A percentile compares a stretch with the other conserved stretches of the same genome.
Evolutionary conservation across 2,113 vertebrate genomes (phyloP).

Genomic region (Gymnorhina tibicen): DNA sequence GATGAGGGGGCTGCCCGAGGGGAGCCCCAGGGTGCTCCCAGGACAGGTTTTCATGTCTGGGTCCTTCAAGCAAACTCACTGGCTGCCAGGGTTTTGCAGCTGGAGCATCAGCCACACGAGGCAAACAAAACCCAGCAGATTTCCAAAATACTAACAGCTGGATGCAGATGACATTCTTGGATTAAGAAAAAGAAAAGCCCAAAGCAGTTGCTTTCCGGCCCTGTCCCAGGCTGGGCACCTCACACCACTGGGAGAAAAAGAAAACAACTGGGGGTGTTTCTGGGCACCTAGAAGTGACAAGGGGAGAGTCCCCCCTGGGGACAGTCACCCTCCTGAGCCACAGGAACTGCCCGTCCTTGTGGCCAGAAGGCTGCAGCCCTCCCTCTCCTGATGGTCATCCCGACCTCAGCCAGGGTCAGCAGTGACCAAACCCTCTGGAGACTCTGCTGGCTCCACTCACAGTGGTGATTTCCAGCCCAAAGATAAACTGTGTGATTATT

Average conservation of each 20-base stretch:
- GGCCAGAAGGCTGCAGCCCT: background rate
- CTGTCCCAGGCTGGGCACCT: background rate
- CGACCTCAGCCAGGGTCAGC: background rate
- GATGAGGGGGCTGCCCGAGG: background rate
- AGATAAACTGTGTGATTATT: background rate
- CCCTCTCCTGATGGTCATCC: background rate
- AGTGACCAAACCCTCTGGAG: background rate
- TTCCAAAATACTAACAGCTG: slow-evolving; percentile 53
- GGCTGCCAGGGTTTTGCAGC: slow-evolving; percentile 14
- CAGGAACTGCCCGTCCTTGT: background rate
- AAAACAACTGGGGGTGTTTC: background rate
- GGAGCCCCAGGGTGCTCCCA: background rate
- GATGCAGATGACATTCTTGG: slow-evolving; percentile 22
- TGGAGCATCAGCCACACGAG: background rate
- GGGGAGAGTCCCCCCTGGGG: background rate
- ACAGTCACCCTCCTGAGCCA: background rate
- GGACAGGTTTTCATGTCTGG: background rate
- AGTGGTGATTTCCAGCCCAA: background rate
- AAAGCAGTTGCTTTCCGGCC: background rate
- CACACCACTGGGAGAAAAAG: background rate
- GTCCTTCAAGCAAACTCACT: background rate
- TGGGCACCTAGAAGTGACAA: background rate
- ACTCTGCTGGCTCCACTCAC: background rate
- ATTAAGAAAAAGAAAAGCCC: background rate
- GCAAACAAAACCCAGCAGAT: slow-evolving; percentile 21